These are phyloP conservation scores for Centruroides sculpturatus DNA, from an alignment of 1,140 invertebrate genomes.

Conservation along the genomic window DNA sequence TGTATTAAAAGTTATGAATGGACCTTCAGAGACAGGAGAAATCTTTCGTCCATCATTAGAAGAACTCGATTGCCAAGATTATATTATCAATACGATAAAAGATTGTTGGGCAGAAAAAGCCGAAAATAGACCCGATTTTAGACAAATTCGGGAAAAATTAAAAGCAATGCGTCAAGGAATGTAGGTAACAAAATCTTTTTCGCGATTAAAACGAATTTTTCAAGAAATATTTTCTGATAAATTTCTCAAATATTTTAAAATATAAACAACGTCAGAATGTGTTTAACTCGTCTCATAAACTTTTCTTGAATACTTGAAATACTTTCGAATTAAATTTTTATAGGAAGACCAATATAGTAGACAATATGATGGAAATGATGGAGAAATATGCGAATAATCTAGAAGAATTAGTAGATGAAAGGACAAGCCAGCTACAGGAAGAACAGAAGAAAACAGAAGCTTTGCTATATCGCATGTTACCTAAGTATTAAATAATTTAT, in stretches of 20 bases:
- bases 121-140: constrained; percentile 66
- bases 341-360: constrained; percentile 70
- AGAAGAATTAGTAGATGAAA: constrained; percentile 76
- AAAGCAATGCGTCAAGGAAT: constrained; percentile 47
- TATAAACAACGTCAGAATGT: background rate
- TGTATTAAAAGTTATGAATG: constrained; percentile 15
- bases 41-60: constrained; percentile 62
- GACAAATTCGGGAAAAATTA: constrained; percentile 57
- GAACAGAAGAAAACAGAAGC: constrained; percentile 89
- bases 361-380: constrained; percentile 84
- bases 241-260: background rate
- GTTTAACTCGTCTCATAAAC: background rate
- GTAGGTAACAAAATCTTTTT: constrained; percentile 4
- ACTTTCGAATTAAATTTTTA: background rate
- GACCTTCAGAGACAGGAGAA: constrained; percentile 33
- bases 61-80: constrained; percentile 52
- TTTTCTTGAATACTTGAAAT: background rate
- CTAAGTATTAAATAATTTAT: constrained; percentile 36
- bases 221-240: background rate
- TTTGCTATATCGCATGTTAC: constrained; percentile 79
- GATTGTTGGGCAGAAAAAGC: constrained; percentile 77
- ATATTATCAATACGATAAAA: constrained; percentile 55
- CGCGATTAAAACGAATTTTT: background rate
- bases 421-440: constrained; percentile 70
- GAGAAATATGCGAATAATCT: constrained; percentile 89